Evolutionary conservation across 2,888 invertebrate species (phyloP).

Genomic region (Troilus luridus): DNA sequence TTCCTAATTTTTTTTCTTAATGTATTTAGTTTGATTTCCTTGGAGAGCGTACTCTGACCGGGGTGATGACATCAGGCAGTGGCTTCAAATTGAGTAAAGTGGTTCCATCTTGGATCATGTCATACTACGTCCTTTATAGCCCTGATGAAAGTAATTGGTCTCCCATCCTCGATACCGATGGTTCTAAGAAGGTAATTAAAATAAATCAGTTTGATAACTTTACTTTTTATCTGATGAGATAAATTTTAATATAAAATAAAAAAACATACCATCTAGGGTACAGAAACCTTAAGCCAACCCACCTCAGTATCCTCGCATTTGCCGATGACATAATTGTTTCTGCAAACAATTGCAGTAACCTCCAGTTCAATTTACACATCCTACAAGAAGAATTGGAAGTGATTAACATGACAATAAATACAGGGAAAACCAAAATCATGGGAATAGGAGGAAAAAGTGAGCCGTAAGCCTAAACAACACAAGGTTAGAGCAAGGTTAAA

Average conservation of each 20-base stretch:
- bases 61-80: conserved; percentile 77
- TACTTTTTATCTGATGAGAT: background rate
- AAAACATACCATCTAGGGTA: too few species aligned
- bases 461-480: too few species aligned
- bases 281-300: too few species aligned
- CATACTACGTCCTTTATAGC: conserved; percentile 82
- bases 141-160: conserved; percentile 81
- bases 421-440: too few species aligned
- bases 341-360: too few species aligned
- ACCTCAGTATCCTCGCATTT: too few species aligned
- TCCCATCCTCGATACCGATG: conserved; percentile 74
- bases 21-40: conserved; percentile 80
- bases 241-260: background rate
- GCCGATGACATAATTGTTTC: too few species aligned
- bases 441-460: too few species aligned
- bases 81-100: conserved; percentile 72
- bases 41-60: conserved; percentile 82
- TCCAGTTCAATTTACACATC: too few species aligned
- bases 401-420: too few species aligned
- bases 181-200: conserved; percentile 71
- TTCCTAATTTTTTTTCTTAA: background rate
- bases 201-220: background rate
- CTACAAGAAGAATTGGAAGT: too few species aligned
- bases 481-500: too few species aligned
- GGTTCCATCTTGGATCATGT: conserved; percentile 78